Evolutionary conservation across 2,113 vertebrate species (phyloP).

Genomic region (Pterocles orientalis): DNA sequence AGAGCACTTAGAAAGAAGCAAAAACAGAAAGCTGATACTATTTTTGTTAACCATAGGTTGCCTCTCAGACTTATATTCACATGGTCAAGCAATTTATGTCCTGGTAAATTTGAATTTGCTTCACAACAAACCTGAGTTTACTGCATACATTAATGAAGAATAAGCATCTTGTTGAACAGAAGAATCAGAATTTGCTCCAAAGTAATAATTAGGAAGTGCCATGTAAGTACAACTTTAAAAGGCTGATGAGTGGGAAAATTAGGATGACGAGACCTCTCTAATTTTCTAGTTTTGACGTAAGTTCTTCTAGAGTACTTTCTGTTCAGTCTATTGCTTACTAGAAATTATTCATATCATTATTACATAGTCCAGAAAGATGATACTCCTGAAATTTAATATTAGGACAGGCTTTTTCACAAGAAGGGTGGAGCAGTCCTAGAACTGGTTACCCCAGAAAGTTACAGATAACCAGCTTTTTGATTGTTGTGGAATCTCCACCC

Average conservation of each 20-base stretch:
- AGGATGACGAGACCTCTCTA: neutral
- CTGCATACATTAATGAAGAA: neutral
- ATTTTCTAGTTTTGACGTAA: neutral
- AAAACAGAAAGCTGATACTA: neutral
- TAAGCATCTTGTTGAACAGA: neutral
- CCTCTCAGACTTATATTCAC: neutral
- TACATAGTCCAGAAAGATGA: neutral
- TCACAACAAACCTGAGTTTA: neutral
- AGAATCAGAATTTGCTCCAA: neutral
- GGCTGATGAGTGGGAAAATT: neutral
- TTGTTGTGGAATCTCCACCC: neutral
- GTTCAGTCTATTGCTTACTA: neutral
- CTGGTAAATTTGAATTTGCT: neutral
- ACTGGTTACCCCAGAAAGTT: fast-evolving
- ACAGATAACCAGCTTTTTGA: neutral
- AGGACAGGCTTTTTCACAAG: neutral
- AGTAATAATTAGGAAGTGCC: neutral
- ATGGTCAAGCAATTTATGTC: neutral
- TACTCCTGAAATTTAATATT: neutral
- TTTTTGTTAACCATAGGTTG: neutral
- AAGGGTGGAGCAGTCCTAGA: neutral
- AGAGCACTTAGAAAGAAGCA: neutral
- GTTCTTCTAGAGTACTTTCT: neutral
- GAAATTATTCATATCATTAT: neutral
- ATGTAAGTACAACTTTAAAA: neutral